These are phyloP conservation scores for Rhynchonycteris naso DNA, from an alignment of 2,797 vertebrate species.

Conservation along the genomic window DNA sequence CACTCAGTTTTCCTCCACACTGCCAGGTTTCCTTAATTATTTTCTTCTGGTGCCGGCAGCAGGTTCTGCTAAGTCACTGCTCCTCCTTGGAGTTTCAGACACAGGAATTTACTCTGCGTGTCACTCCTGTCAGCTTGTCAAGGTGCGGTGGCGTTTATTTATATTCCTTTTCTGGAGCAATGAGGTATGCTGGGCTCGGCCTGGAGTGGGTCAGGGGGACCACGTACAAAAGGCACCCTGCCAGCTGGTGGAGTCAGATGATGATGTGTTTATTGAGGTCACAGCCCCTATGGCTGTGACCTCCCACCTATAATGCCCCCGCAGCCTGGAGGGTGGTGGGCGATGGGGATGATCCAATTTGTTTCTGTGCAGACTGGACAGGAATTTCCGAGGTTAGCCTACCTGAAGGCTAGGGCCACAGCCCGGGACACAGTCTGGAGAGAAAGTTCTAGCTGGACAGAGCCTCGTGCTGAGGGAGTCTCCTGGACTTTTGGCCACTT, in stretches of 20 bases:
- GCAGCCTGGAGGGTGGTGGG: not conserved
- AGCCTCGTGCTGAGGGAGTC: not conserved
- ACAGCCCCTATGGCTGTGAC: not conserved
- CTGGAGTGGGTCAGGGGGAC: not conserved
- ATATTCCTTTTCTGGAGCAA: slow-evolving; percentile 73
- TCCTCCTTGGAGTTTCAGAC: slow-evolving; percentile 59
- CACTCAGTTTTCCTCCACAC: not conserved
- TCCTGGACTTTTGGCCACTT: not conserved
- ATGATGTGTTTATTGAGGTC: not conserved
- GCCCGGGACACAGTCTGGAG: not conserved
- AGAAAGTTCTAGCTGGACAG: not conserved
- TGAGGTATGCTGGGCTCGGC: slow-evolving; percentile 50
- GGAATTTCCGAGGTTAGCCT: not conserved
- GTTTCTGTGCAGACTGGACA: not conserved
- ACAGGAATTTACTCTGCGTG: slow-evolving; percentile 72
- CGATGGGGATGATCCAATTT: not conserved
- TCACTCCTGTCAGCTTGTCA: slow-evolving; percentile 74
- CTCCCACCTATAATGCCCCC: not conserved
- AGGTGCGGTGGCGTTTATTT: slow-evolving; percentile 64
- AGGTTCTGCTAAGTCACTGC: slow-evolving; percentile 70
- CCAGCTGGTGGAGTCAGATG: accelerated
- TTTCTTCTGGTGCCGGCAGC: slow-evolving; percentile 76
- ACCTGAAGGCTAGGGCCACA: not conserved
- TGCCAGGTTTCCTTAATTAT: slow-evolving; percentile 75
- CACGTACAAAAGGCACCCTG: not conserved